These are phyloP conservation scores for Cyclargus thomasi DNA, from an alignment of 1,140 invertebrate species.

Conservation along the genomic window DNA sequence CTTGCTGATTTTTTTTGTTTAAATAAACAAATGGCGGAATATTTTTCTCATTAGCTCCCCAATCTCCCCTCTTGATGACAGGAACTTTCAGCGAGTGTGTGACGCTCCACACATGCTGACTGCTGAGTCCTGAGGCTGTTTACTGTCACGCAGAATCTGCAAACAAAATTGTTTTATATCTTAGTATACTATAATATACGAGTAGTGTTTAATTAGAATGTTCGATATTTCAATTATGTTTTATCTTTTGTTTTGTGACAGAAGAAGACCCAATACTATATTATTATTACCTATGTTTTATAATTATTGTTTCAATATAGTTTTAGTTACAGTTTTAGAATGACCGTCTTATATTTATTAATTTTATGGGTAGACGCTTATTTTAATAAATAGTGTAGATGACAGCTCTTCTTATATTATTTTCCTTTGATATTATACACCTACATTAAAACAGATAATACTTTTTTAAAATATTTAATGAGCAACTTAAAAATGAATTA, in stretches of 20 bases:
- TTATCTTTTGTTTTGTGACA: too few species aligned
- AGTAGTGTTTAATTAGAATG: neutral
- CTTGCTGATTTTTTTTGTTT: too few species aligned
- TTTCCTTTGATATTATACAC: neutral
- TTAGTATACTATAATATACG: neutral
- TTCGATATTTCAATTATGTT: too few species aligned
- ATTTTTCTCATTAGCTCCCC: too few species aligned
- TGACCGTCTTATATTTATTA: too few species aligned
- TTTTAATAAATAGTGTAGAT: neutral
- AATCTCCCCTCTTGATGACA: constrained; percentile 20
- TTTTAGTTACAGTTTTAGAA: too few species aligned
- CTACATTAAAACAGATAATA: neutral
- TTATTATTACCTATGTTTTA: too few species aligned
- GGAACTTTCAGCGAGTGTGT: constrained; percentile 28
- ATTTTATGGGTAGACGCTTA: neutral
- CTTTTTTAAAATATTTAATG: neutral
- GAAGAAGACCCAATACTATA: too few species aligned
- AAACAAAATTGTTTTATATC: neutral
- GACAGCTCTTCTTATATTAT: neutral
- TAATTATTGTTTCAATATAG: too few species aligned
- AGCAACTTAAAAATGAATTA: constrained; percentile 5
- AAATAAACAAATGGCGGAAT: too few species aligned
- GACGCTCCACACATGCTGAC: constrained; percentile 28
- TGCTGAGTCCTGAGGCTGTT: constrained; percentile 27
- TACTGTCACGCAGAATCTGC: constrained; percentile 22